Evolutionary conservation across 2,113 vertebrate species (phyloP).

Genomic region (Callaeas wilsoni): DNA sequence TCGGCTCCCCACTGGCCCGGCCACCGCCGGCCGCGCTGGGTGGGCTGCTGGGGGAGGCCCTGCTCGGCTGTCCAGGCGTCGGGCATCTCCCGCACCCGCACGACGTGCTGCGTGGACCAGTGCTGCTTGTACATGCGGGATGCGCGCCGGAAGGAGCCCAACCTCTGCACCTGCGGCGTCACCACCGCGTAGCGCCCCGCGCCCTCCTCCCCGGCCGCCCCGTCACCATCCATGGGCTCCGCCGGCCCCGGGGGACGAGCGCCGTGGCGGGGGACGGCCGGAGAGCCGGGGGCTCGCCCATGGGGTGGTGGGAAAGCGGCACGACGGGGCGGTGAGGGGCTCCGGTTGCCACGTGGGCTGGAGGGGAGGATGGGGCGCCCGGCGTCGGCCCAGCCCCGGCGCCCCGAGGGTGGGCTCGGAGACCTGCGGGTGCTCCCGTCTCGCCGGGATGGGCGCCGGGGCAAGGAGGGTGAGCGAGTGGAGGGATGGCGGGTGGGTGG

Average conservation of each 20-base stretch:
- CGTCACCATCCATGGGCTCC: background rate
- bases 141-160: conserved; percentile 52
- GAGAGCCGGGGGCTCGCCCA: background rate
- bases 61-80: conserved; percentile 76
- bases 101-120: conserved; percentile 69
- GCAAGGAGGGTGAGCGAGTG: background rate
- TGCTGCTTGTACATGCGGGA: conserved; percentile 70
- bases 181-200: conserved; percentile 86
- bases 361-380: background rate
- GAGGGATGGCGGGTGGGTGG: background rate
- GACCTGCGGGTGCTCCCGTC: background rate
- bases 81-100: conserved; percentile 64
- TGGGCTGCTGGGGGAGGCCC: conserved; percentile 66
- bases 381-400: background rate
- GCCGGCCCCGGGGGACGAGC: background rate
- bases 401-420: background rate
- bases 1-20: conserved; percentile 76
- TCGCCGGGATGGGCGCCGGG: background rate
- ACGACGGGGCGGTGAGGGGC: background rate
- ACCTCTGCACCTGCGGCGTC: conserved; percentile 83
- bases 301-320: background rate
- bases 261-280: fast-evolving
- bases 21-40: conserved; percentile 72
- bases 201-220: conserved; percentile 27
- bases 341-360: background rate